Base-by-base conservation (phyloP, 30 jellyfish, hydroid and myxozoan species). In the Hydractinia echinata region DNA sequence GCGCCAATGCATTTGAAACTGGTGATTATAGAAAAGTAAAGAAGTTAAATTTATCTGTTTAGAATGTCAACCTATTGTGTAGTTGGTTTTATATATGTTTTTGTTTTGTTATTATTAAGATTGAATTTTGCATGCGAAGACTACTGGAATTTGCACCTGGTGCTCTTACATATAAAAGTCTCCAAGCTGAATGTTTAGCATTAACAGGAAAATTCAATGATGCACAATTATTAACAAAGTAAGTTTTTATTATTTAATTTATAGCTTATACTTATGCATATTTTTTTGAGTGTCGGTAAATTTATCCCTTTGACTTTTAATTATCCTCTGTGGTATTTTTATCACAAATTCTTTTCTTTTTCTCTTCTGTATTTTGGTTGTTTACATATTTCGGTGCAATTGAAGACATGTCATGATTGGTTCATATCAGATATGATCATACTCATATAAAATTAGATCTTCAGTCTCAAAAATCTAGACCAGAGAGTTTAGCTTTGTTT, bases 141-240 rank as follows among this genome's bases (percentile, higher is more conserved):
- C 72, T 93, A 39, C 61, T 77, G 1, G 96, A 87, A 70, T 83
- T 55, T 84, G 96, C 94, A 6, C 95, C 99, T 4, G 85, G 78
- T 67, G 78, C 95, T 81, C 53, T 21, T 44, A 76, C 79, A 49
- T 93, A 77, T 72, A 88, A 82, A 76, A 85, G 93, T 7, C 49
- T 88, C 11, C 99, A 93, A 77, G 99, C 99, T 10, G 99, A 93
- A 66, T 95, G 95, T 20, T 73, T 93, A 90, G 95, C 84, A 61
- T 60, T 86, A 44, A 69, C 44, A 11, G 96, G 96, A 51, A 93
- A 93, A 55, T 51, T 74, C 5, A 92, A 83, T 20, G 99, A 93
- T 70, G 99, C 99, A 6, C 95, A 88, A 62, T 55, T 83, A 16
- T 48, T 93, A 48, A 94, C 96, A 18, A 93, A 88, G 99, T 93